Evolutionary conservation across 2,888 invertebrate genomes (phyloP).

Genomic region (Zaprionus lineosus): DNA sequence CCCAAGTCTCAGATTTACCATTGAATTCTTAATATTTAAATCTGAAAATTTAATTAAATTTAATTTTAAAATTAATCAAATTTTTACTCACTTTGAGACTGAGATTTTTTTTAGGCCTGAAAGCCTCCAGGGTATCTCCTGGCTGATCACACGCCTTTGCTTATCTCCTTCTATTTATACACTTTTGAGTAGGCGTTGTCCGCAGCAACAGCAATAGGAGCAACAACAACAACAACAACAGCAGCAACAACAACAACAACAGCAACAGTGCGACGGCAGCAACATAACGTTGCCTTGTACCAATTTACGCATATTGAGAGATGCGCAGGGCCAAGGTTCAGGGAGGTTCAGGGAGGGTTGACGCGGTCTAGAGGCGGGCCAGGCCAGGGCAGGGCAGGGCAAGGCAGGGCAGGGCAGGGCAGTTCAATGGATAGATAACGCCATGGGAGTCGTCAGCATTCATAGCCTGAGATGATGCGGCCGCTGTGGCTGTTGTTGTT

Average conservation of each 20-base stretch:
- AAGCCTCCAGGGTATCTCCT: neutral
- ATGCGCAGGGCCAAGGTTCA: conserved; percentile 70
- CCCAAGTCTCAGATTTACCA: too few species aligned
- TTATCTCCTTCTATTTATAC: conserved; percentile 15
- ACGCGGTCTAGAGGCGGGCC: conserved; percentile 10
- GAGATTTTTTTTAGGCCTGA: neutral
- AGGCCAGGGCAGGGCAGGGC: conserved; percentile 43
- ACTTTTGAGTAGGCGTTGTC: conserved; percentile 71
- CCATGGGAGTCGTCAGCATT: conserved; percentile 55
- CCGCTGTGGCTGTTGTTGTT: conserved; percentile 17
- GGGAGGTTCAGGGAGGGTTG: conserved; percentile 47
- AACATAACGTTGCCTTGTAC: conserved; percentile 68
- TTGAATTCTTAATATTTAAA: too few species aligned
- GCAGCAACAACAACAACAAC: conserved; percentile 15
- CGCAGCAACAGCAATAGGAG: conserved; percentile 41
- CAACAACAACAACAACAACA: conserved; percentile 9
- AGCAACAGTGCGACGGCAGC: too few species aligned
- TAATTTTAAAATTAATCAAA: too few species aligned
- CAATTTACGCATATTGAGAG: conserved; percentile 67
- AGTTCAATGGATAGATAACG: conserved; percentile 66
- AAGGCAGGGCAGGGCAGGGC: conserved; percentile 16
- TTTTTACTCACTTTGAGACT: too few species aligned
- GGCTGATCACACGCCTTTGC: neutral
- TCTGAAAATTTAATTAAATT: too few species aligned
- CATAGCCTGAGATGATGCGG: conserved; percentile 51